Percentiles rank a stretch among this genome's conserved stretches.
Evolutionary conservation across 2,113 vertebrate species (phyloP).

Genomic region (Bagarius yarrelli): DNA sequence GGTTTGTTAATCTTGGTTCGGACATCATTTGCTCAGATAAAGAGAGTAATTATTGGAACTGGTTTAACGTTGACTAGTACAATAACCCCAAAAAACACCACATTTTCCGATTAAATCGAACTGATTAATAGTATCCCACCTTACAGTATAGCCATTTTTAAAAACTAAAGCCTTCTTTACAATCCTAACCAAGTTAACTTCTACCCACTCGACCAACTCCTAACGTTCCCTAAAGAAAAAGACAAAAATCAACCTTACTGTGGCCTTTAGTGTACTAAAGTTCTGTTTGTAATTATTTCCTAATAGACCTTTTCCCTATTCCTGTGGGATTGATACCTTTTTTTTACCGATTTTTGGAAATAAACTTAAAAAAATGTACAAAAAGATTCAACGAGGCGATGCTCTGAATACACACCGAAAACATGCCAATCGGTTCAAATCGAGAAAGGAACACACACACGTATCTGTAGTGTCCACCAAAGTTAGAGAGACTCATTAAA

Average conservation of each 20-base stretch:
- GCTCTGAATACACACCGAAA: slow-evolving; percentile 49
- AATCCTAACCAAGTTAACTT: not conserved
- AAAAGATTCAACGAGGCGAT: not conserved
- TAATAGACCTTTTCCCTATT: slow-evolving; percentile 55
- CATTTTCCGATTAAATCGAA: not conserved
- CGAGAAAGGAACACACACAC: slow-evolving; percentile 54
- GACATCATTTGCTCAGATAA: not conserved
- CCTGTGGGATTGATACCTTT: slow-evolving; percentile 65
- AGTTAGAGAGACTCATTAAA: slow-evolving; percentile 88
- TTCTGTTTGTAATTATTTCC: slow-evolving; percentile 66
- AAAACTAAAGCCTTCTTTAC: slow-evolving; percentile 21
- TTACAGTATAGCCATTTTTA: not conserved
- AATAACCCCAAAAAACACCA: not conserved
- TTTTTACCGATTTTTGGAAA: slow-evolving; percentile 61
- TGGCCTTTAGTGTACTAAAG: slow-evolving; percentile 87
- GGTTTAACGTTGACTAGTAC: not conserved
- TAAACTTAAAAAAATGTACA: slow-evolving; percentile 31
- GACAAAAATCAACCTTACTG: slow-evolving; percentile 75
- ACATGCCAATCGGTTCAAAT: slow-evolving; percentile 43
- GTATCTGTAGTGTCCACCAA: slow-evolving; percentile 86
- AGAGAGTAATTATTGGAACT: not conserved
- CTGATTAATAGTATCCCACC: not conserved
- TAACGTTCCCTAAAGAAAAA: slow-evolving; percentile 54
- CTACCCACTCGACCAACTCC: not conserved
- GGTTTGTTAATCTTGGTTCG: not conserved